Base-by-base conservation (phyloP, 2,113 vertebrate genomes). In the Fulmarus glacialis region DNA sequence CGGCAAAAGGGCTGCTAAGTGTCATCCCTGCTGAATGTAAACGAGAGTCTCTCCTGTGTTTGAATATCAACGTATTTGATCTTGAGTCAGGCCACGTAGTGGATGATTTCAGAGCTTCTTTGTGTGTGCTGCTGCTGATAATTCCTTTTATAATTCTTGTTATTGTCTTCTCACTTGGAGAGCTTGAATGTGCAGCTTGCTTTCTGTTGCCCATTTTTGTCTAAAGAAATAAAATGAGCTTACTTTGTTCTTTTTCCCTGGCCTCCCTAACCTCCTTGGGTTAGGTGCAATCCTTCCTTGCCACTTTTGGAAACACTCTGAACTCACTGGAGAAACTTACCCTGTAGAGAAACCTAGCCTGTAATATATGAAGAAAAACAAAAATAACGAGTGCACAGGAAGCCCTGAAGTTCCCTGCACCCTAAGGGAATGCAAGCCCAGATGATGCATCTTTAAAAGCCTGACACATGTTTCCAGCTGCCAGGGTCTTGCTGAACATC, bases 21-120 rank as follows among this genome's bases (percentile, higher is more conserved):
- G 73, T 96, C 91, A 90, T 85, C 85, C 70, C 42, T 36, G 26
- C 55, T 90, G 94, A 94, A 93, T 92, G 85, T 89, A 93, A 97
- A 93, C 27, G 26, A 71, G 22, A 90, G 48, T 73, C 42, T 91
- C 75, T 95, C 53, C 48, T 32, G 68, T 86, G 87, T 89, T 96
- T 93, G 79, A 97, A 81, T 93, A 93, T 86, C 79, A 84, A 10
- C 42, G 79, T 5, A 19, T 90, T 87, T 89, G 86, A 95, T 96
- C 93, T 79, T 26, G 32, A 91, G 89, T 96, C 93, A 83, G 90
- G 71, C 71, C 92, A 92, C 21, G 19, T 70, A 87, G 68, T 43
- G 11, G 63, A 66, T 92, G 73, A 68, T 87, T 89, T 93, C 70
- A 71, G 91, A 97, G 63, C 78, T 88, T 56, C 63, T 92, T 34